A percentile compares a stretch with the other conserved stretches of the same genome.
These are phyloP conservation scores for Psylliodes chrysocephalus DNA, from an alignment of 2,888 invertebrate species.

Conservation along the genomic window DNA sequence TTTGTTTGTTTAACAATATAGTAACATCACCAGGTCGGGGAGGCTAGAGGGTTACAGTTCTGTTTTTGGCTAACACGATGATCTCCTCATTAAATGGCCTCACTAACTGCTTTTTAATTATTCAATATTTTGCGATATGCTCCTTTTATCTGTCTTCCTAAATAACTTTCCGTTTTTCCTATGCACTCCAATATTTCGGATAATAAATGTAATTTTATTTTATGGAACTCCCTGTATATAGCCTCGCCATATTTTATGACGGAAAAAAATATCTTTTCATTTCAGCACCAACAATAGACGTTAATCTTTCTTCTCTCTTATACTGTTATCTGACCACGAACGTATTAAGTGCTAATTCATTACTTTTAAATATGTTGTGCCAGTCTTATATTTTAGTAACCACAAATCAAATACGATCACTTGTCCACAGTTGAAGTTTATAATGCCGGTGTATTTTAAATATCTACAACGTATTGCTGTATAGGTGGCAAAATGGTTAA, in stretches of 20 bases:
- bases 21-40: no score
- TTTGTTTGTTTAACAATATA: no score
- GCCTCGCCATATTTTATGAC: neutral
- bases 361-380: slow-evolving; percentile 24
- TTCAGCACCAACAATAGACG: slow-evolving; percentile 9
- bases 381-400: slow-evolving; percentile 23
- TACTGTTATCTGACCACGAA: slow-evolving; percentile 16
- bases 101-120: no score
- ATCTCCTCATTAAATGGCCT: no score
- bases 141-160: no score
- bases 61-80: no score
- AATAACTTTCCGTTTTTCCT: neutral
- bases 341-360: slow-evolving; percentile 24
- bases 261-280: slow-evolving; percentile 8
- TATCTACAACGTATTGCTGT: neutral
- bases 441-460: neutral
- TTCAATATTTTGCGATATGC: no score
- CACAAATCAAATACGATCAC: slow-evolving; percentile 24
- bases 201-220: neutral
- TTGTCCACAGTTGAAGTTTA: slow-evolving; percentile 12
- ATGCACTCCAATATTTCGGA: neutral
- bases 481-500: neutral
- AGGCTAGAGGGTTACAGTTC: no score
- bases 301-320: neutral
- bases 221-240: slow-evolving; percentile 4